Evolutionary conservation across 2,888 invertebrate species (phyloP).

Genomic region (Melipona bicolor): DNA sequence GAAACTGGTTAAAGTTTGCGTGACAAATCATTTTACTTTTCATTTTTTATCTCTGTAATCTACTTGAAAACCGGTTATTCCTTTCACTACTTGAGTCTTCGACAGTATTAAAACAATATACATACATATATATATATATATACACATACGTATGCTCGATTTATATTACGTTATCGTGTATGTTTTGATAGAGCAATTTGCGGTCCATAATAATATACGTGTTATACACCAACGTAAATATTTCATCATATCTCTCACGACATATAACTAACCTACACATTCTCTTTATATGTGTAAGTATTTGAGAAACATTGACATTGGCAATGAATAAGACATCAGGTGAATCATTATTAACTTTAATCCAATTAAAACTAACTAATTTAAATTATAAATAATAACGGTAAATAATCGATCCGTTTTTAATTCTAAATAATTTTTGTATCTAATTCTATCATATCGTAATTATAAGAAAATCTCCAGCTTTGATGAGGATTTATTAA

Average conservation of each 20-base stretch:
- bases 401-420: too few relatives aligned
- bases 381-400: background rate
- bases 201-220: background rate
- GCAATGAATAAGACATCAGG: background rate
- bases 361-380: background rate
- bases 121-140: too few relatives aligned
- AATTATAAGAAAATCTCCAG: background rate
- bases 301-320: background rate
- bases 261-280: background rate
- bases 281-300: background rate
- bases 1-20: conserved; percentile 29
- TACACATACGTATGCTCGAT: background rate
- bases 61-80: conserved; percentile 47
- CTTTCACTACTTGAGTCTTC: conserved; percentile 37
- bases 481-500: background rate
- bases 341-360: background rate
- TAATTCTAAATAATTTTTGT: too few relatives aligned
- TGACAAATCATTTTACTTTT: conserved; percentile 13
- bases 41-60: background rate
- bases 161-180: too few relatives aligned
- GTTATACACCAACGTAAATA: background rate
- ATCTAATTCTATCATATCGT: background rate
- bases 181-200: background rate
- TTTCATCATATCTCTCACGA: background rate
- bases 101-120: background rate